Base-by-base conservation (phyloP, 2,113 vertebrate species). In the Hypomesus transpacificus region DNA sequence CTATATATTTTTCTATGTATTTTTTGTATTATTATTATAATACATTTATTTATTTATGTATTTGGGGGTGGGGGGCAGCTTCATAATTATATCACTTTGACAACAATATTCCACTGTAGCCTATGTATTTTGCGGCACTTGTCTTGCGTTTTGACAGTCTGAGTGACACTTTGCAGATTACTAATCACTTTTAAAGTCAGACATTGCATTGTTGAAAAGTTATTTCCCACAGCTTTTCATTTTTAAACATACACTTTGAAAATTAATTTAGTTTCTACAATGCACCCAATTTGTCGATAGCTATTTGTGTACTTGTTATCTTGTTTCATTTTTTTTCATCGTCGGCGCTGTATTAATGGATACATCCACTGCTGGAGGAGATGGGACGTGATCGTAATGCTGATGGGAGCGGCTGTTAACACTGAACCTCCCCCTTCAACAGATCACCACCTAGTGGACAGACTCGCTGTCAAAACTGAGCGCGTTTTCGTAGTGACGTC, bases 301-400 rank as follows among this genome's bases (percentile, higher is more conserved):
- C 75, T 77, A 39, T 71, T 68, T 77, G 76, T 76, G 70, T 70
- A 74, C 22, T 64, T 53, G 75, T 82, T 86, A 82, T 82, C 84
- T 84, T 68, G 73, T 78, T 66, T 54, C 52, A 76, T 78, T 78
- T 78, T 66, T 65, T 68, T n/a, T 61, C 69, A 63, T 77, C 68
- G 69, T 13, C 54, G 59, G 75, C 77, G 81, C 39, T 78, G 76
- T 79, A 74, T 79, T 84, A 84, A 86, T 82, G 74, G 78, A 79
- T 80, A 81, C 75, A 79, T 81, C 74, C 74, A 66, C 61, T 69
- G 72, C 68, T 75, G 70, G 77, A 51, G 76, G 69, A 80, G 63
- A 34, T 28, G 64, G 73, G 77, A 76, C 77, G 81, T 84, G 84
- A 79, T 61, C 69, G 51, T 16, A 58, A 75, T 83, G 70, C 51